Base-by-base conservation (phyloP, 2,113 vertebrate species). In the Neopipo cinnamomea region DNA sequence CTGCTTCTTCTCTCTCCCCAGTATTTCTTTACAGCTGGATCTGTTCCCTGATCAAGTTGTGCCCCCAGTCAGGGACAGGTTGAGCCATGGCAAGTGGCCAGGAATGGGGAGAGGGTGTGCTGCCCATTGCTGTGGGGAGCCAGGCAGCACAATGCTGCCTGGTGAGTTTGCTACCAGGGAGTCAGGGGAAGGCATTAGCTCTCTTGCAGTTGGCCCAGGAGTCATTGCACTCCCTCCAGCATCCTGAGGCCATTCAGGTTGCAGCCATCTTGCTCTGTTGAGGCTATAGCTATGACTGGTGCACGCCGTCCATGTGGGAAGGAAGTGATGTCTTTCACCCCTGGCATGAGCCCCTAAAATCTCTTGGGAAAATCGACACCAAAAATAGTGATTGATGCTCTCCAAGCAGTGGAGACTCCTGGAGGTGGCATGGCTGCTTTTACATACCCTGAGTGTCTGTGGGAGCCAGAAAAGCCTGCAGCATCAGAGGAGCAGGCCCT, bases 371-470 rank as follows among this genome's bases (percentile, higher is more conserved):
- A 77, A 82, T 49, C 42, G 23, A 28, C 33, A 55, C 35, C 19
- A 63, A 33, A 59, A 44, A 23, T 20, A 20, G 11, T 23, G 31
- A 24, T n/a, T 35, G 35, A 30, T 39, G 21, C n/a, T 63, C 8
- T 53, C 24, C 35, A 41, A 28, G 31, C 22, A 52, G 33, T 4
- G 0, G 47, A 78, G 42, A n/a, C 25, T 84, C 15, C 41, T 2
- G 4, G 76, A 52, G 55, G 31, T n/a, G 44, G 27, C 44, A 28
- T 3, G 5, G 37, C 47, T 90, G 44, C 61, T 70, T 19, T 24
- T 46, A 53, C 1, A 0, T 82, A 50, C 37, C 24, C 53, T 58
- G 59, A 11, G 25, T 11, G 8, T n/a, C 50, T 2, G 0, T 17
- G 33, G 58, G 58, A 62, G 52, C 52, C 68, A 61, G 68, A 47